Conservation (phyloP, 2,888 invertebrate genomes). For the Scaptomyza flava region DNA sequence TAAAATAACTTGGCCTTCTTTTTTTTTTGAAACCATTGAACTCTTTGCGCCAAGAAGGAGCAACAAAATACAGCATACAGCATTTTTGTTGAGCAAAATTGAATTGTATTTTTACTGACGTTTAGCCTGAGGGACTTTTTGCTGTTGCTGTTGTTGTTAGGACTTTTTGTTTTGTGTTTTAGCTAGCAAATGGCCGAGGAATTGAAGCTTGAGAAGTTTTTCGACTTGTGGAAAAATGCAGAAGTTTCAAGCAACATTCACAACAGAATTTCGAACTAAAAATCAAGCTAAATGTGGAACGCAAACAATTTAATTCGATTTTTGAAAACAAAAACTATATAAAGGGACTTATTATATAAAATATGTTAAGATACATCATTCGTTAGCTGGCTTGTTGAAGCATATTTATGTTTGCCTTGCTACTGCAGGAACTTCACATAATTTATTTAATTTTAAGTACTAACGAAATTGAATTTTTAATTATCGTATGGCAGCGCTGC, state of each 20-base stretch:
- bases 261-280: conserved; percentile 4
- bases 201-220: conserved; percentile 24
- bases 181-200: conserved; percentile 47
- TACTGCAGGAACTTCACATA: background rate
- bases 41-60: conserved; percentile 44
- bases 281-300: background rate
- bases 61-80: conserved; percentile 35
- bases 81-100: conserved; percentile 64
- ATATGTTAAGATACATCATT: no score
- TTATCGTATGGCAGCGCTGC: conserved; percentile 37
- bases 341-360: background rate
- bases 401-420: no score
- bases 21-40: conserved; percentile 79
- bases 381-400: no score
- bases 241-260: conserved; percentile 16
- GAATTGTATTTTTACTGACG: conserved; percentile 75
- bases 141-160: conserved; percentile 1
- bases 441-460: conserved; percentile 34
- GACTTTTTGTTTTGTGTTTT: conserved; percentile 13
- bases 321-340: background rate
- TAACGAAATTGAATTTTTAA: conserved; percentile 71
- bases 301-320: background rate
- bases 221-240: background rate
- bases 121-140: conserved; percentile 28
- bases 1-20: conserved; percentile 77